These are phyloP conservation scores for Chrysocyon brachyurus DNA, from an alignment of 2,797 vertebrate species.

Conservation along the genomic window DNA sequence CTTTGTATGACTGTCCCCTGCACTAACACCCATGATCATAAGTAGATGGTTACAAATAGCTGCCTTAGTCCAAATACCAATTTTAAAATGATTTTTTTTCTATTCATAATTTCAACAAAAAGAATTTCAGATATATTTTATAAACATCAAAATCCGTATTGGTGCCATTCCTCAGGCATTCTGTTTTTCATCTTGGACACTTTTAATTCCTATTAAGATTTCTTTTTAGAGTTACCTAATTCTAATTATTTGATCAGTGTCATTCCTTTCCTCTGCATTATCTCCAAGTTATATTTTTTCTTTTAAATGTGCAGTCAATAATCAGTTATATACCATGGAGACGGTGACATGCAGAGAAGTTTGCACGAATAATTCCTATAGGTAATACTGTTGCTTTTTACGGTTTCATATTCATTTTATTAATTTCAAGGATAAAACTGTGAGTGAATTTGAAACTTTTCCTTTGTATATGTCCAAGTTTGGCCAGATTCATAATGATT, in stretches of 20 bases:
- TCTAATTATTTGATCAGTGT: background rate
- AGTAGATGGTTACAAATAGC: background rate
- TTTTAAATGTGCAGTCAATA: background rate
- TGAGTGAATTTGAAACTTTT: background rate
- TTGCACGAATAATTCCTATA: background rate
- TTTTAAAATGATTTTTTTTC: background rate
- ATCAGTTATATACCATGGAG: background rate
- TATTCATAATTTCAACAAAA: slow-evolving; percentile 33
- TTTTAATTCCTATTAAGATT: slow-evolving; percentile 11
- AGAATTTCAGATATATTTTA: background rate
- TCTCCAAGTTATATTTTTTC: background rate
- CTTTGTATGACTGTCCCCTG: background rate
- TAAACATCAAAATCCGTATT: background rate
- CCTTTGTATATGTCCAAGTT: background rate
- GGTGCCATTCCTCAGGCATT: background rate
- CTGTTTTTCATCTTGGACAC: background rate
- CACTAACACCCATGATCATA: background rate
- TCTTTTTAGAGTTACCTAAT: background rate
- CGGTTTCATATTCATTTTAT: slow-evolving; percentile 16
- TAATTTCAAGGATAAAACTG: slow-evolving; percentile 4
- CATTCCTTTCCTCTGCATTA: background rate
- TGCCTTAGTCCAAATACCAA: background rate
- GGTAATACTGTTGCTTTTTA: background rate
- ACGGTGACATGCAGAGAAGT: background rate
- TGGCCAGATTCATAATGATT: background rate